Evolutionary conservation across 2,888 invertebrate species (phyloP), one percentile per base, ranked within the genome.

Genomic region (Bombylius discolor): DNA sequence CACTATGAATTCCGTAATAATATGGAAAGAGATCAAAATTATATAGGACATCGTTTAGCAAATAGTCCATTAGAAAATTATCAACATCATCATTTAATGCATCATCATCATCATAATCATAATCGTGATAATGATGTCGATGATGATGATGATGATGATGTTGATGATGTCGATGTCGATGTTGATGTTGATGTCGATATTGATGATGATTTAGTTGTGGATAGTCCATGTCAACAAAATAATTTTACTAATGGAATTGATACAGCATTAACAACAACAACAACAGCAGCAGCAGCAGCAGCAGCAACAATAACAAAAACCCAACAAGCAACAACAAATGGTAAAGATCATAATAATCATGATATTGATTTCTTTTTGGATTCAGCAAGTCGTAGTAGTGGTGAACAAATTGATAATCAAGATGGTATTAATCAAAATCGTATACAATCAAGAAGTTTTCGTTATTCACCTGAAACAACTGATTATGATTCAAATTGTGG

Each of bases 381-480:
- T 58, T 72, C 73, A 48, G 72, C 71, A 47, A 74, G 74, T 59
- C 69, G 72, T 48, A 73, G 74, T 62, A 74, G 74, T 59, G 71
- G 70, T 14, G 74, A 74, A 49, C 68, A 69, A 39, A 68, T 69
- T 8, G 72, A 71, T 56, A 71, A 71, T 47, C 72, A 72, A 61
- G 72, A 72, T 60, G 70, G 70, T 51, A 64, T 70, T 58, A 70
- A 72, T 65, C 72, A 71, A 60, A 73, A 71, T 64, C 70, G 70
- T 52, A 60, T 84, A 58, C 81, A 83, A 67, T 83, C 83, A 64
- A 80, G 86, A 61, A 90, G 90, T 71, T 92, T 92, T 74, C 89
- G 91, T 33, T 81, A 93, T 58, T 93, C 93, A 47, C 91, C 93
- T 7, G 94, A 93, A 76, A 89, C 90, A 59, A 94, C 92, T 58